phyloP scores from a whole-genome alignment of 2,888 invertebrate species.

The Ophraella communa region DNA sequence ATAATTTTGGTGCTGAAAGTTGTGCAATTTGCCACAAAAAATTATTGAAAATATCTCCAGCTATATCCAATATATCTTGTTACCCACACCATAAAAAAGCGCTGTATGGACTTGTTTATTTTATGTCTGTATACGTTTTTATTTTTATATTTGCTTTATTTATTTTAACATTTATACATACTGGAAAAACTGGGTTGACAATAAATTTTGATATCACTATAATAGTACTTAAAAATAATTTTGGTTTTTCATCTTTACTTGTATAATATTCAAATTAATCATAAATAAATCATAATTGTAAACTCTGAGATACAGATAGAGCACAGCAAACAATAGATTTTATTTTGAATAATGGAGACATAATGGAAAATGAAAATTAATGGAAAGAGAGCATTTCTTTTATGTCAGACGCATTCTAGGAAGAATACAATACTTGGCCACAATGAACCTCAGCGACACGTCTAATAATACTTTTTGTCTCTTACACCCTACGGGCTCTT shows the following conservation, averaged over 20 bases:
- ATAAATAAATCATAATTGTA: background rate
- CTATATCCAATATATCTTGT: no score
- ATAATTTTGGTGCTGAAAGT: no score
- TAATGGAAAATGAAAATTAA: conserved; percentile 38
- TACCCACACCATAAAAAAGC: no score
- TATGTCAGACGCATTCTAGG: conserved; percentile 36
- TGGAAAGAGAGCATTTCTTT: conserved; percentile 37
- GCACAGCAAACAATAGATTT: conserved; percentile 17
- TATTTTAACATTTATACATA: no score
- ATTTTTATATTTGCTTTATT: no score
- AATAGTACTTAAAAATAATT: background rate
- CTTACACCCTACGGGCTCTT: conserved; percentile 34
- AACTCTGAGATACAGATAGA: background rate
- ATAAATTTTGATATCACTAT: no score
- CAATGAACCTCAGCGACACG: conserved; percentile 44
- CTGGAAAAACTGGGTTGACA: no score
- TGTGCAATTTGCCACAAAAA: no score
- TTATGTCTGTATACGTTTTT: no score
- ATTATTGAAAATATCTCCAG: no score
- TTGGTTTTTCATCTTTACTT: background rate
- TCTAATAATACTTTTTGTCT: conserved; percentile 39
- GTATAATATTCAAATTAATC: background rate
- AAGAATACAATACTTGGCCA: conserved; percentile 37
- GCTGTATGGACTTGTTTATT: no score
- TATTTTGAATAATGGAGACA: conserved; percentile 33